Evolutionary conservation across 1,140 invertebrate genomes (phyloP).

Genomic region (Bombus confusus): DNA sequence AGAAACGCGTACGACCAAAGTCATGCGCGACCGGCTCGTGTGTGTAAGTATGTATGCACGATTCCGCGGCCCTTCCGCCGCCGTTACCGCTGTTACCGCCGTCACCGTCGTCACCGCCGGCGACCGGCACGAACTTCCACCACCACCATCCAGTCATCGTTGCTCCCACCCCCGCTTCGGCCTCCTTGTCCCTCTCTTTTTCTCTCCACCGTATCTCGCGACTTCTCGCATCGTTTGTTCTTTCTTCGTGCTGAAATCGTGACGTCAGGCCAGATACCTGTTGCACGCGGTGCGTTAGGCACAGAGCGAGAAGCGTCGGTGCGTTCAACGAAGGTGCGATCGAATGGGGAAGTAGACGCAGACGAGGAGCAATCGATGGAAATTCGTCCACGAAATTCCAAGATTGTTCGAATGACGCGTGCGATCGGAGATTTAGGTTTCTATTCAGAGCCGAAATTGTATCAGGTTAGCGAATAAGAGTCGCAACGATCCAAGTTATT

Average conservation of each 20-base stretch:
- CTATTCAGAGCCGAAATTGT: too few relatives aligned
- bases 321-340: slow-evolving; percentile 35
- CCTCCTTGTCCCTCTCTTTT: slow-evolving; percentile 15
- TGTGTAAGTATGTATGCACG: slow-evolving; percentile 44
- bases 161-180: slow-evolving; percentile 32
- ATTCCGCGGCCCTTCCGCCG: slow-evolving; percentile 37
- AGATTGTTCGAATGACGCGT: neutral
- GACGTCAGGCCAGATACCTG: slow-evolving; percentile 76
- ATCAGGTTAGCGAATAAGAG: too few relatives aligned
- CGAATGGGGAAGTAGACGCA: neutral
- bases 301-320: slow-evolving; percentile 44
- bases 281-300: slow-evolving; percentile 66
- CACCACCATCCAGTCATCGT: slow-evolving; percentile 14
- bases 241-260: slow-evolving; percentile 55
- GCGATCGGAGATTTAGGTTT: too few relatives aligned
- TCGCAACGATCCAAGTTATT: too few relatives aligned
- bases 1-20: slow-evolving; percentile 36
- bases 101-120: slow-evolving; percentile 3
- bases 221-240: slow-evolving; percentile 32
- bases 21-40: slow-evolving; percentile 51
- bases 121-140: slow-evolving; percentile 21
- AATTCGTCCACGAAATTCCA: neutral
- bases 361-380: neutral
- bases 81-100: neutral
- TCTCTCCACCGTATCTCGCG: neutral